phyloP scores from a whole-genome alignment of 2,797 vertebrate genomes.

The Novumbra hubbsi region DNA sequence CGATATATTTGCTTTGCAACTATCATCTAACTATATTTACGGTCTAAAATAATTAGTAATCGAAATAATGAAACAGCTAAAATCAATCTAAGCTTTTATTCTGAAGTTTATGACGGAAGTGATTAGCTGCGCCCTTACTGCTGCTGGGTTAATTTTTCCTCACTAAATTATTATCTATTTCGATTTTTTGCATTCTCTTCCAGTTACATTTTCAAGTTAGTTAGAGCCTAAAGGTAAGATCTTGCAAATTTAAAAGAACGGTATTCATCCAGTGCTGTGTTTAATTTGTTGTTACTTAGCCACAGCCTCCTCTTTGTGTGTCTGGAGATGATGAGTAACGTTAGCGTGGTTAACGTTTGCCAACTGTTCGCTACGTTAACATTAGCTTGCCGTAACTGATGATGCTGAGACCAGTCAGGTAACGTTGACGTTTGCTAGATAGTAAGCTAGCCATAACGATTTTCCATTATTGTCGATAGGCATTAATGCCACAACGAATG shows the following conservation, averaged over 20 bases:
- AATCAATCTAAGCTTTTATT: not conserved
- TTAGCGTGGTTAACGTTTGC: not conserved
- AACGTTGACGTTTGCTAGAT: not conserved
- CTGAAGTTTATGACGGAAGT: not conserved
- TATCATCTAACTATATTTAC: not conserved
- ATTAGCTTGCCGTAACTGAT: not conserved
- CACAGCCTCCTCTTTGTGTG: not conserved
- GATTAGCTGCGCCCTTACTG: not conserved
- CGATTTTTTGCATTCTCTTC: conserved; percentile 2
- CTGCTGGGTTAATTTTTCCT: not conserved
- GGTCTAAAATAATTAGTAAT: not conserved
- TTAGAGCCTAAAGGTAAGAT: not conserved
- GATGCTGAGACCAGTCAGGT: not conserved
- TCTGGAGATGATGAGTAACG: conserved; percentile 4
- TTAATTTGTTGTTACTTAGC: not conserved
- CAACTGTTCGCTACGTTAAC: not conserved
- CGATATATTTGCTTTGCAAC: too few relatives aligned
- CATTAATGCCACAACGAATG: not conserved
- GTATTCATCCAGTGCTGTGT: not conserved
- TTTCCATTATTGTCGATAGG: not conserved
- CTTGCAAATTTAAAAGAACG: not conserved
- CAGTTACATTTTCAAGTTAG: not conserved
- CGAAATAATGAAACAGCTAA: not conserved
- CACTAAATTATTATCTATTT: not conserved
- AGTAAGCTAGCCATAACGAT: not conserved